Evolutionary conservation across 2,797 vertebrate genomes (phyloP).

Genomic region (Enteromius anoplus): DNA sequence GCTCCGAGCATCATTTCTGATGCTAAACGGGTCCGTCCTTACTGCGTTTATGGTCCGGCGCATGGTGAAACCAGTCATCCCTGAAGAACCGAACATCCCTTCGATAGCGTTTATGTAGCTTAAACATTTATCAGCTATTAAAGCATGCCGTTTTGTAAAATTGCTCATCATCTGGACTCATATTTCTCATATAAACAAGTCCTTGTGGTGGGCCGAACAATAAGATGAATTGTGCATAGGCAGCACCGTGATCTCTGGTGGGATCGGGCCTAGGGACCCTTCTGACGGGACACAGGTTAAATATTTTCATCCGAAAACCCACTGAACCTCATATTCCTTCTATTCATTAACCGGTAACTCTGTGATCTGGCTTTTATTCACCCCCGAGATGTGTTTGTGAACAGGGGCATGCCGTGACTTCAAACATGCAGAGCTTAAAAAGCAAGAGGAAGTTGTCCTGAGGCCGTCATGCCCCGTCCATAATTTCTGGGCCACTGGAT

Average conservation of each 20-base stretch:
- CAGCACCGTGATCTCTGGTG: conserved; percentile 27
- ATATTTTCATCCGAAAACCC: conserved; percentile 32
- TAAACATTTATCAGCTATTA: conserved; percentile 11
- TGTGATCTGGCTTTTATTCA: conserved; percentile 51
- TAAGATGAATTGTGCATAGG: conserved; percentile 34
- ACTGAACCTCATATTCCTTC: conserved; percentile 22
- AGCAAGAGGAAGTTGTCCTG: conserved; percentile 52
- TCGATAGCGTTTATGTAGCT: not conserved
- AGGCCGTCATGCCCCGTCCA: conserved; percentile 50
- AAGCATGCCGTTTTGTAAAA: conserved; percentile 14
- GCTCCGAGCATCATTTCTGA: conserved; percentile 1
- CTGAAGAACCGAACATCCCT: conserved; percentile 10
- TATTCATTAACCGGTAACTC: conserved; percentile 42
- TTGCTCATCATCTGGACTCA: conserved; percentile 26
- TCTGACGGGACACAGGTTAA: conserved; percentile 35
- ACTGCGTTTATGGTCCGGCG: conserved; percentile 7
- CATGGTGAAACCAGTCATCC: conserved; percentile 13
- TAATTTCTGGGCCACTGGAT: conserved; percentile 36
- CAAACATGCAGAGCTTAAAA: conserved; percentile 41
- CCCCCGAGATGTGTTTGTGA: conserved; percentile 35
- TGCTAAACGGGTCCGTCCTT: not conserved
- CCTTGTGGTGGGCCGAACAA: conserved; percentile 25
- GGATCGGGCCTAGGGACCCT: not conserved
- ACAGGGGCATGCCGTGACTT: conserved; percentile 48
- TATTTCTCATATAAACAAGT: conserved; percentile 45